Conservation (phyloP, 2,113 vertebrate genomes). For the Fregetta grallaria region DNA sequence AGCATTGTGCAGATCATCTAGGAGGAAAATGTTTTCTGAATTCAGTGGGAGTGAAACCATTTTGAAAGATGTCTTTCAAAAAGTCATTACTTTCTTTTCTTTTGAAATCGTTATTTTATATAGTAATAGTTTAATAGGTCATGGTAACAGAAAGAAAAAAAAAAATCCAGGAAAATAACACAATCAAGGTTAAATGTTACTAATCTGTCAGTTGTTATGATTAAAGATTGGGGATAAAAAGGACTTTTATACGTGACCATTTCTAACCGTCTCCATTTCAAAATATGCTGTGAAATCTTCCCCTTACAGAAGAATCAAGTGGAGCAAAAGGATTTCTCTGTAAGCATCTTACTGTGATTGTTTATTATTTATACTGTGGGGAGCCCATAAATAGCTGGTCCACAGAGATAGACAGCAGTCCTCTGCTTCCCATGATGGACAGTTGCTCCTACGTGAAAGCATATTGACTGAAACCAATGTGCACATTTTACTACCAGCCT, state of each 20-base stretch:
- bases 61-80: slow-evolving; percentile 37
- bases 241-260: not conserved
- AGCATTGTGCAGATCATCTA: not conserved
- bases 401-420: not conserved
- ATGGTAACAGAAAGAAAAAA: not conserved
- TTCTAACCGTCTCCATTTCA: not conserved
- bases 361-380: not conserved
- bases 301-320: not conserved
- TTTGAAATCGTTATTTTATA: slow-evolving; percentile 27
- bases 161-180: not conserved
- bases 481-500: not conserved
- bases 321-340: not conserved
- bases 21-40: not conserved
- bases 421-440: not conserved
- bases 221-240: not conserved
- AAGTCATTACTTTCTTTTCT: slow-evolving; percentile 10
- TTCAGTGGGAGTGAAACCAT: slow-evolving; percentile 10
- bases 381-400: not conserved
- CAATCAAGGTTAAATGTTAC: slow-evolving; percentile 7
- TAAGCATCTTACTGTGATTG: not conserved
- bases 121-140: slow-evolving; percentile 26
- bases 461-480: not conserved
- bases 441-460: not conserved
- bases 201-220: not conserved
- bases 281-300: not conserved